Evolutionary conservation across 2,888 invertebrate species (phyloP), one percentile per base, ranked within the genome.

Genomic region (Onchidella celtica): DNA sequence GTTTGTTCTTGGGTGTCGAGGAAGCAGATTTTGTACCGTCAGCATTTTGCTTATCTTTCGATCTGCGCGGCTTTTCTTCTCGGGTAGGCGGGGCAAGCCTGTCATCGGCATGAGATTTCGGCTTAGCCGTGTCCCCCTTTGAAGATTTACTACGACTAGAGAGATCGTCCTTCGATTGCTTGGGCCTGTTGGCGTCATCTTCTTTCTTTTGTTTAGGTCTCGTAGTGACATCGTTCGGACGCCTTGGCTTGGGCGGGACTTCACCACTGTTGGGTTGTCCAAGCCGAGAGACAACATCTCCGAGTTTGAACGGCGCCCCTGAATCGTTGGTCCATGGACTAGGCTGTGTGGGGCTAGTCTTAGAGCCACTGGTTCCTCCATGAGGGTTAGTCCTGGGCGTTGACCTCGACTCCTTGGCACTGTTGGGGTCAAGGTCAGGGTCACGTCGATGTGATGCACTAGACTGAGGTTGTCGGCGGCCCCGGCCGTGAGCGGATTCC

Each of bases 131-230:
- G 27, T 68, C 77, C 14, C 40, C 63, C 34, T 11, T 65, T n/a
- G 63, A 24, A 40, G 38, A 2, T 47, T 40, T 63, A 14, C 32
- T 47, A 6, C 63, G 57, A 27, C 34, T 47, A 85, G 76, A 21
- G 81, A 55, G n/a, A 80, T 70, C 55, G 81, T 84, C 32, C 82
- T 82, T n/a, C 84, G 85, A 2, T 68, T 75, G 68, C 66, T 80
- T 76, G 75, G 83, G 32, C 76, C 66, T 36, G 55, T 79, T 47
- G 75, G 63, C 61, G 79, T 83, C 32, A 78, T 80, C 79, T 81
- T 85, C 81, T 87, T 84, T 75, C 83, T 85, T 57, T 84, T 79
- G 66, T 75, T 79, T 55, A 84, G 77, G 36, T 6, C 61, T 55
- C 27, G 77, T 1, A n/a, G 21, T 47, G 34, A 29, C n/a, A 1